A percentile compares a stretch with the other conserved stretches of the same genome.
These are phyloP conservation scores for Caenorhabditis briggsae DNA, from an alignment of 1,140 invertebrate species.

Conservation along the genomic window DNA sequence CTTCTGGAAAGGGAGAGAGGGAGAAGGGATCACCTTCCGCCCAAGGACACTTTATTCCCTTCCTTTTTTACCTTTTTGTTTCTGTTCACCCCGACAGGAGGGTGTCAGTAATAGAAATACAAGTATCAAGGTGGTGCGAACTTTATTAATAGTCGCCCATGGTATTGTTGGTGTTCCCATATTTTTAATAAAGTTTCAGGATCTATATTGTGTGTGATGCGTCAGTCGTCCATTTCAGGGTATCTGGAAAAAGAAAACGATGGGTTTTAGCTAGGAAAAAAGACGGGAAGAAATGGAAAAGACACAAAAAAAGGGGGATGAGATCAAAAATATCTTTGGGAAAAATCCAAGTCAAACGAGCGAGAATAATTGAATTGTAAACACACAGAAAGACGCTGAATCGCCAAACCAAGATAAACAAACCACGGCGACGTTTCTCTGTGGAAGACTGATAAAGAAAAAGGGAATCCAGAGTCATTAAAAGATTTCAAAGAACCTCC, in stretches of 20 bases:
- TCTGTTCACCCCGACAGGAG: constrained; percentile 29
- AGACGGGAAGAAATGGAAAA: background rate
- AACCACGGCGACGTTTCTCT: background rate
- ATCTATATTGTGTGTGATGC: background rate
- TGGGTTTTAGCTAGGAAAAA: background rate
- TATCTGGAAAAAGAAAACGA: constrained; percentile 26
- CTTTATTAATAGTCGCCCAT: background rate
- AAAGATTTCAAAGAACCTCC: background rate
- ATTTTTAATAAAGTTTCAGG: background rate
- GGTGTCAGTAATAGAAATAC: constrained; percentile 29
- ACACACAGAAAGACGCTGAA: constrained; percentile 12
- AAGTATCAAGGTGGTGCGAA: constrained; percentile 14
- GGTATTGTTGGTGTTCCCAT: constrained; percentile 30
- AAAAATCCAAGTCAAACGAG: constrained; percentile 10
- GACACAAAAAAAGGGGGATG: background rate
- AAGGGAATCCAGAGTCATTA: no score
- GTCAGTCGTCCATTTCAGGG: constrained; percentile 42
- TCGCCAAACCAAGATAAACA: background rate
- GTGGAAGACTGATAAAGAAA: background rate
- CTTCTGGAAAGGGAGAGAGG: background rate
- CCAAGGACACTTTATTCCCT: background rate
- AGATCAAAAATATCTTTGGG: constrained; percentile 41
- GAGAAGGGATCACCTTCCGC: background rate
- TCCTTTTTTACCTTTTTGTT: background rate
- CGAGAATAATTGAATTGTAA: constrained; percentile 49